These are phyloP conservation scores for Tetragonula clypearis DNA, from an alignment of 1,140 invertebrate genomes.

Conservation along the genomic window DNA sequence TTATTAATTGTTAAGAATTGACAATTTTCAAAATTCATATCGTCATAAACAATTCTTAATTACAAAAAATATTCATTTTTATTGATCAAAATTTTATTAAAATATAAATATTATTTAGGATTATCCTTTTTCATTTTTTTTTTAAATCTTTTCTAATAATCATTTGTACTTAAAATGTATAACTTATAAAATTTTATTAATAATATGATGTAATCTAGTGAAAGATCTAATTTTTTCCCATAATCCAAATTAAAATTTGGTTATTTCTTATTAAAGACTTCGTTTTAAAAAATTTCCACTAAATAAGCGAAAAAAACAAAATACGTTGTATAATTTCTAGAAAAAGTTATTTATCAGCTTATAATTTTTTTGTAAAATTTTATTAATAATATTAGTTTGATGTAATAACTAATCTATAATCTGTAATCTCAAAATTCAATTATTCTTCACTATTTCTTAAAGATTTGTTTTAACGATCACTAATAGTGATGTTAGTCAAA, in stretches of 20 bases:
- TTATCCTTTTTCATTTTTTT: too few relatives aligned
- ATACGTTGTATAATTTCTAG: neutral
- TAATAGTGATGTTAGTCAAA: neutral
- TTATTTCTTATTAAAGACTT: neutral
- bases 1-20: too few relatives aligned
- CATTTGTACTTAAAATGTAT: neutral
- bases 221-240: neutral
- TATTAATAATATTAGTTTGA: too few relatives aligned
- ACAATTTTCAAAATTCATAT: too few relatives aligned
- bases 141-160: neutral
- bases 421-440: neutral
- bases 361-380: too few relatives aligned
- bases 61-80: too few relatives aligned
- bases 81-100: too few relatives aligned
- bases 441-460: neutral
- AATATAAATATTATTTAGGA: too few relatives aligned
- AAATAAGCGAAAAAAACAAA: too few relatives aligned
- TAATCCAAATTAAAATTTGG: neutral
- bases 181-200: neutral
- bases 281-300: neutral
- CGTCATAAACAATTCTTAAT: too few relatives aligned
- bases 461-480: neutral
- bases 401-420: too few relatives aligned
- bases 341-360: constrained; percentile 29
- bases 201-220: neutral